phyloP scores from a whole-genome alignment of 2,888 invertebrate genomes.

The Agriopis marginaria region DNA sequence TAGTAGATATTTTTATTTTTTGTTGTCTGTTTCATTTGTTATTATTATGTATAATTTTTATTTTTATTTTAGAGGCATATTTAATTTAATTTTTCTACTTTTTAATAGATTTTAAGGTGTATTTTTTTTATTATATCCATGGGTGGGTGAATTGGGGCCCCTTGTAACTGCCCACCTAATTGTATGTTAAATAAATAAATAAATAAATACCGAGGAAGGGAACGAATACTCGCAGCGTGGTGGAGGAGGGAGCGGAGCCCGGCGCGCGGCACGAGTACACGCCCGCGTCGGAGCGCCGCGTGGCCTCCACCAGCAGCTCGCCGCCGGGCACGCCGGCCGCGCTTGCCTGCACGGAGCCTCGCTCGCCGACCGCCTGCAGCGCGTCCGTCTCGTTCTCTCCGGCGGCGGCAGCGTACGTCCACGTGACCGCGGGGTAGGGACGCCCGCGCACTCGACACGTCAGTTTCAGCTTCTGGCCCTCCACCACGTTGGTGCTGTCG shows the following conservation, averaged over 20 bases:
- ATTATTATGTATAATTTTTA: too few relatives aligned
- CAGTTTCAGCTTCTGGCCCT: slow-evolving; percentile 93
- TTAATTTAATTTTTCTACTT: too few relatives aligned
- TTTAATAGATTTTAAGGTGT: too few relatives aligned
- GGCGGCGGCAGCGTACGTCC: slow-evolving; percentile 76
- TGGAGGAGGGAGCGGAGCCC: slow-evolving; percentile 47
- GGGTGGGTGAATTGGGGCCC: too few relatives aligned
- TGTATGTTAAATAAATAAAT: too few relatives aligned
- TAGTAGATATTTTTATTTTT: too few relatives aligned
- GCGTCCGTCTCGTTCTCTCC: slow-evolving; percentile 41
- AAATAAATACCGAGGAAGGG: slow-evolving; percentile 99
- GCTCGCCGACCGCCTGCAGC: slow-evolving; percentile 55
- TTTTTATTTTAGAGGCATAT: too few relatives aligned
- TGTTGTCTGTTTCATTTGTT: too few relatives aligned
- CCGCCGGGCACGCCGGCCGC: slow-evolving; percentile 84
- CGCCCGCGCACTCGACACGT: slow-evolving; percentile 90
- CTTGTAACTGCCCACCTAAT: too few relatives aligned
- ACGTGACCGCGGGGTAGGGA: slow-evolving; percentile 88
- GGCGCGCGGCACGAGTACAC: slow-evolving; percentile 53
- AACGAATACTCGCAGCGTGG: slow-evolving; percentile 90
- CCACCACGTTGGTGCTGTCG: slow-evolving; percentile 89
- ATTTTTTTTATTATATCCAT: too few relatives aligned
- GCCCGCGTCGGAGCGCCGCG: slow-evolving; percentile 90
- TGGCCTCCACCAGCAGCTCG: slow-evolving; percentile 87
- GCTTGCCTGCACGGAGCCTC: slow-evolving; percentile 79